These are phyloP conservation scores for Uria lomvia DNA, from an alignment of 2,113 vertebrate species.

Conservation along the genomic window DNA sequence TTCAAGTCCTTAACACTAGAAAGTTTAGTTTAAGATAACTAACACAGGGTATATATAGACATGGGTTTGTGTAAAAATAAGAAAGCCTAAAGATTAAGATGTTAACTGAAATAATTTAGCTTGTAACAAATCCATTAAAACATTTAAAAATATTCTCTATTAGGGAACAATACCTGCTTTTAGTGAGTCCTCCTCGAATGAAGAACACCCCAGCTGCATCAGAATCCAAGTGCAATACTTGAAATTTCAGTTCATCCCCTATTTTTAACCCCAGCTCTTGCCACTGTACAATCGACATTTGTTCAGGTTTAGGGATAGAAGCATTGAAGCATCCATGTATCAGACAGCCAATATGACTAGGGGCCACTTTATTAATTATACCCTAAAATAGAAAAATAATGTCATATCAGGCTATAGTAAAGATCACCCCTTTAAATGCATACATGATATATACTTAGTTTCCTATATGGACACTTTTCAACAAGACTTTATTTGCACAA, in stretches of 20 bases:
- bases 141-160: not conserved
- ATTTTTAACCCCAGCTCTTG: constrained; percentile 78
- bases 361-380: constrained; percentile 89
- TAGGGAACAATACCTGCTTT: constrained; percentile 72
- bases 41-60: not conserved
- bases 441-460: not conserved
- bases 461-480: fast-evolving
- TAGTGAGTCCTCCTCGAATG: constrained; percentile 84
- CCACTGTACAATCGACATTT: constrained; percentile 81
- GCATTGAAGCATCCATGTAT: constrained; percentile 97
- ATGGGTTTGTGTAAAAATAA: not conserved
- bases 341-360: constrained; percentile 89
- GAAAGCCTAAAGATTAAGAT: not conserved
- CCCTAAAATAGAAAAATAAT: constrained; percentile 74
- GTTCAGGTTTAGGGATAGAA: constrained; percentile 86
- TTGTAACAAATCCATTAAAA: not conserved
- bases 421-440: not conserved
- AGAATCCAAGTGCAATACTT: constrained; percentile 86
- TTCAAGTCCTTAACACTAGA: not conserved
- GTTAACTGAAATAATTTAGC: not conserved
- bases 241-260: constrained; percentile 85
- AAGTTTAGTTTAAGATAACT: not conserved
- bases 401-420: not conserved
- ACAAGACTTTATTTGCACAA: not conserved
- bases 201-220: constrained; percentile 89